Evolutionary conservation across 2,113 vertebrate species (phyloP).

Genomic region (Neotoma lepida): DNA sequence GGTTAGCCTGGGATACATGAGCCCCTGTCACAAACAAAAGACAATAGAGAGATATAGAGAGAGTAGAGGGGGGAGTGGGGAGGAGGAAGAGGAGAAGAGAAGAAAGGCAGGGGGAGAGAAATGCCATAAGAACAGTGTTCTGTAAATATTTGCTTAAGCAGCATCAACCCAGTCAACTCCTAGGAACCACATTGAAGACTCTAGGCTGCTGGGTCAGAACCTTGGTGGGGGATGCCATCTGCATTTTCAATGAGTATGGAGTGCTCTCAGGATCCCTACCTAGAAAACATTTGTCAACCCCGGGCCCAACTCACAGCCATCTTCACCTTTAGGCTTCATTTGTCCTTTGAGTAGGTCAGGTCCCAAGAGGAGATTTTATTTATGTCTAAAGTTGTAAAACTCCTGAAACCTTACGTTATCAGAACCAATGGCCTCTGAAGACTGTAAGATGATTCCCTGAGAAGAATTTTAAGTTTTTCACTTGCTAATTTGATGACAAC

Average conservation of each 20-base stretch:
- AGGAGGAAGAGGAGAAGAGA: not conserved
- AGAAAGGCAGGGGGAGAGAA: not conserved
- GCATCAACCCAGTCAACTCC: not conserved
- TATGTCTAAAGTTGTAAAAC: conserved; percentile 32
- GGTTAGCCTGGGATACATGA: not conserved
- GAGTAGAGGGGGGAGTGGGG: too few species aligned
- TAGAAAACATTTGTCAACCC: not conserved
- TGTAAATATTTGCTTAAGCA: conserved; percentile 18
- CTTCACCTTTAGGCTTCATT: not conserved
- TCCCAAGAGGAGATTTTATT: not conserved
- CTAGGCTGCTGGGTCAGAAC: not conserved
- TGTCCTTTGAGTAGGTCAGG: not conserved
- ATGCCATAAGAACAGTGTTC: not conserved
- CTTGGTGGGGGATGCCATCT: not conserved
- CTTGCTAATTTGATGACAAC: not conserved
- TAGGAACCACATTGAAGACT: not conserved
- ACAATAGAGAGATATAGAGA: not conserved
- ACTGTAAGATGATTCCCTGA: not conserved
- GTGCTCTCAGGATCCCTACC: not conserved
- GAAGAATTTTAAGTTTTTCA: not conserved
- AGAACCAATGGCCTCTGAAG: not conserved
- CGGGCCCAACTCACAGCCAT: not conserved
- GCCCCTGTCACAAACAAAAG: not conserved
- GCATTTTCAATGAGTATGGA: not conserved
- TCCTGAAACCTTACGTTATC: not conserved